Evolutionary conservation across 2,797 vertebrate genomes (phyloP).

Genomic region (Fistularia tabacaria): DNA sequence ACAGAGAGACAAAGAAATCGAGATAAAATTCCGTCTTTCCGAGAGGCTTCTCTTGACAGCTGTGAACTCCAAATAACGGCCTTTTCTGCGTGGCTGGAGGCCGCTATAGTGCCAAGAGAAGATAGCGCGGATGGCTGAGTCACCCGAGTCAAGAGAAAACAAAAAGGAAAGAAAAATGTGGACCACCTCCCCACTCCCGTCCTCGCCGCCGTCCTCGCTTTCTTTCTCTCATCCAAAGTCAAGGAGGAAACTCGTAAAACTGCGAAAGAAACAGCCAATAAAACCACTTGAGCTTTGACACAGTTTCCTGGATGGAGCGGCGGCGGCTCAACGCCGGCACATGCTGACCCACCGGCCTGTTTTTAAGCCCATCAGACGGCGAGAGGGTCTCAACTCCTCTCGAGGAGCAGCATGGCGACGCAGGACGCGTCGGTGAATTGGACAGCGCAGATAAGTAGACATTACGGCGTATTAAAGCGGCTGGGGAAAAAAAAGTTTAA

Average conservation of each 20-base stretch:
- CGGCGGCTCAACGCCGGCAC: slow-evolving; percentile 40
- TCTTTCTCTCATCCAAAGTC: slow-evolving; percentile 49
- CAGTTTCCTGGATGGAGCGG: slow-evolving; percentile 52
- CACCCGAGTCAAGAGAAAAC: slow-evolving; percentile 8
- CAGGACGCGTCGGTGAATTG: slow-evolving; percentile 48
- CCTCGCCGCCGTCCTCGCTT: too few species aligned
- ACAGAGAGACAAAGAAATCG: slow-evolving; percentile 1
- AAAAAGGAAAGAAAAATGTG: slow-evolving; percentile 14
- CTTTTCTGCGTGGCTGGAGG: slow-evolving; percentile 18
- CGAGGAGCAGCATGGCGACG: slow-evolving; percentile 38
- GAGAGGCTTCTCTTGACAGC: slow-evolving; percentile 20
- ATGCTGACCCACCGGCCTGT: slow-evolving; percentile 49
- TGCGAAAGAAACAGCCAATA: slow-evolving; percentile 54
- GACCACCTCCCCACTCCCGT: neutral
- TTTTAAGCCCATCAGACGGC: slow-evolving; percentile 44
- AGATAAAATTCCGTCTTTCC: slow-evolving; percentile 4
- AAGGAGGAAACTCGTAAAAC: slow-evolving; percentile 51
- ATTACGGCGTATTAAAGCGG: slow-evolving; percentile 67
- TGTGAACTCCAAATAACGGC: slow-evolving; percentile 23
- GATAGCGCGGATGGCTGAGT: slow-evolving; percentile 20
- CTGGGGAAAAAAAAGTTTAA: too few species aligned
- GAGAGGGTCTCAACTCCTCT: slow-evolving; percentile 28
- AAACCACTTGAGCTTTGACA: slow-evolving; percentile 67
- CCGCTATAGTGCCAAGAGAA: slow-evolving; percentile 15
- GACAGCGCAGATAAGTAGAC: slow-evolving; percentile 66